Evolutionary conservation across 2,113 vertebrate genomes (phyloP).

Genomic region (Chascanopsetta lugubris): DNA sequence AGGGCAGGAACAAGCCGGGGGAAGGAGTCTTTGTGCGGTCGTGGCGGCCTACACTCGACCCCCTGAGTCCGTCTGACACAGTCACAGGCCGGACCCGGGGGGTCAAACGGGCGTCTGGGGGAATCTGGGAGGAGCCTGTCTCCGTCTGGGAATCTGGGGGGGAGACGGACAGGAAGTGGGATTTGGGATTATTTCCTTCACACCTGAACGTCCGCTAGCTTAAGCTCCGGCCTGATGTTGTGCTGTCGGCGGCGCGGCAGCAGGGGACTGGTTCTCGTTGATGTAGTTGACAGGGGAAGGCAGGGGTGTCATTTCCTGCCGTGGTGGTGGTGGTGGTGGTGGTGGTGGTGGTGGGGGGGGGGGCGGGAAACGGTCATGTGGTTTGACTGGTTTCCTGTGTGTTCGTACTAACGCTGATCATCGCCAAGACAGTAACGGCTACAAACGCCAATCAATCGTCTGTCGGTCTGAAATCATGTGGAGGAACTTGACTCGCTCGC

Average conservation of each 20-base stretch:
- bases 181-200: slow-evolving; percentile 24
- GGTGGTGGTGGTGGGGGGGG: background rate
- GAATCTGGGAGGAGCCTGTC: slow-evolving; percentile 21
- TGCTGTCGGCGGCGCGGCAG: background rate
- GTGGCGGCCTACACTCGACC: slow-evolving; percentile 57
- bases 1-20: slow-evolving; percentile 32
- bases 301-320: slow-evolving; percentile 21
- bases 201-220: slow-evolving; percentile 13
- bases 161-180: slow-evolving; percentile 18
- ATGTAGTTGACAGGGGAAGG: background rate
- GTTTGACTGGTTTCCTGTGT: slow-evolving; percentile 7
- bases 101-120: slow-evolving; percentile 33
- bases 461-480: slow-evolving; percentile 33
- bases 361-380: background rate
- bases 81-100: slow-evolving; percentile 37
- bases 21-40: slow-evolving; percentile 14
- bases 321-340: background rate
- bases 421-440: slow-evolving; percentile 19
- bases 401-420: slow-evolving; percentile 54
- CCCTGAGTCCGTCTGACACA: slow-evolving; percentile 19
- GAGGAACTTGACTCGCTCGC: slow-evolving; percentile 25
- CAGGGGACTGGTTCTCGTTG: background rate
- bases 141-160: slow-evolving; percentile 15
- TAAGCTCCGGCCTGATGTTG: background rate
- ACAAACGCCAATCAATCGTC: slow-evolving; percentile 15